Evolutionary conservation across 2,888 invertebrate genomes (phyloP).

Genomic region (Aphodius sticticus): DNA sequence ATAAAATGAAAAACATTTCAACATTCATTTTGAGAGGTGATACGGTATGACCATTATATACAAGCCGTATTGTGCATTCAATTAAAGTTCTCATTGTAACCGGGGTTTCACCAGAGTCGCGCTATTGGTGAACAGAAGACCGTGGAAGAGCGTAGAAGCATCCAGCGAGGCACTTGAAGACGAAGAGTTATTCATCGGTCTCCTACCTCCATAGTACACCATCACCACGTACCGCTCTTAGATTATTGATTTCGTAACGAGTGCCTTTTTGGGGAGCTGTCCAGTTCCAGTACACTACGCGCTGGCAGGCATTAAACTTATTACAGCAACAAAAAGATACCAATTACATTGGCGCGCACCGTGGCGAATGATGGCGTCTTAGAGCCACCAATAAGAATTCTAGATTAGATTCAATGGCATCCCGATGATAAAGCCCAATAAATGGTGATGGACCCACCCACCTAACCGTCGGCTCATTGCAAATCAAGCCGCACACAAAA

Average conservation of each 20-base stretch:
- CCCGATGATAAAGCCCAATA: conserved; percentile 44
- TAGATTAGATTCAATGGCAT: conserved; percentile 46
- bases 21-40: not conserved
- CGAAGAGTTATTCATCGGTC: too few relatives aligned
- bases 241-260: conserved; percentile 39
- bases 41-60: not conserved
- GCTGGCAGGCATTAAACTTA: conserved; percentile 33
- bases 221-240: conserved; percentile 4
- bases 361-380: conserved; percentile 43
- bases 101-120: not conserved
- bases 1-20: not conserved
- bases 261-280: conserved; percentile 1
- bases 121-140: not conserved
- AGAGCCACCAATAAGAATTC: conserved; percentile 46
- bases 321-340: conserved; percentile 37
- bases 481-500: conserved; percentile 40
- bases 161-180: not conserved
- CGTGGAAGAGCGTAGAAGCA: not conserved
- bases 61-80: too few relatives aligned
- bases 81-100: not conserved
- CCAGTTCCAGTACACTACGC: conserved; percentile 23
- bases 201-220: not conserved
- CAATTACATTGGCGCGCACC: conserved; percentile 37
- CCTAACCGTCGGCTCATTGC: conserved; percentile 43
- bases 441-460: conserved; percentile 44